phyloP scores from a whole-genome alignment of 2,797 vertebrate species.

The Sphaeramia orbicularis region DNA sequence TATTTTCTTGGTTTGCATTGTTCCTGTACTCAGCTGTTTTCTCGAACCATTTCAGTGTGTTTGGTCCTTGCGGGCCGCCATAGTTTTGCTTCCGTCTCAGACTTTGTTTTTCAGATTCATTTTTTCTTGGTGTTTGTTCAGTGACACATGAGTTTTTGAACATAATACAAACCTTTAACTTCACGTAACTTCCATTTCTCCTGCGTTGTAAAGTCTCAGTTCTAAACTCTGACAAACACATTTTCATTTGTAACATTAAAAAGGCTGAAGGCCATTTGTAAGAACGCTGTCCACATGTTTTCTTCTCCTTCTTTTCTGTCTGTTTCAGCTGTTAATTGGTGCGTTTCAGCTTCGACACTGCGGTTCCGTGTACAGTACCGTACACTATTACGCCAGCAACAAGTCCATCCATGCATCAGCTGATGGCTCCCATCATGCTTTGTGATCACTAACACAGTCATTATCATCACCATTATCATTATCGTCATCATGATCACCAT shows the following conservation, averaged over 20 bases:
- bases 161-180: too few species aligned
- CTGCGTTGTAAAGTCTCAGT: neutral
- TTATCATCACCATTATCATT: constrained; percentile 80
- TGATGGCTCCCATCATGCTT: constrained; percentile 74
- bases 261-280: constrained; percentile 62
- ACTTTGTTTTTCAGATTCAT: too few species aligned
- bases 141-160: too few species aligned
- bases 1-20: too few species aligned
- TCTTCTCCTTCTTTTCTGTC: neutral
- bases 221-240: constrained; percentile 7
- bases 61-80: too few species aligned
- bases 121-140: too few species aligned
- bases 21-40: too few species aligned
- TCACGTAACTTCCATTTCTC: too few species aligned
- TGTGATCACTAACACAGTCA: constrained; percentile 78
- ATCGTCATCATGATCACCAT: constrained; percentile 78
- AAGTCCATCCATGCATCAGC: constrained; percentile 61
- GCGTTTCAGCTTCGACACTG: constrained; percentile 14
- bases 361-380: constrained; percentile 10
- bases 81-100: too few species aligned
- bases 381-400: constrained; percentile 36
- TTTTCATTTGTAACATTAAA: constrained; percentile 74
- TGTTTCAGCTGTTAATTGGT: neutral
- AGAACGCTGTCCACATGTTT: constrained; percentile 2
- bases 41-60: too few species aligned